Evolutionary conservation across 2,113 vertebrate species (phyloP).

Genomic region (Arvicanthis niloticus): DNA sequence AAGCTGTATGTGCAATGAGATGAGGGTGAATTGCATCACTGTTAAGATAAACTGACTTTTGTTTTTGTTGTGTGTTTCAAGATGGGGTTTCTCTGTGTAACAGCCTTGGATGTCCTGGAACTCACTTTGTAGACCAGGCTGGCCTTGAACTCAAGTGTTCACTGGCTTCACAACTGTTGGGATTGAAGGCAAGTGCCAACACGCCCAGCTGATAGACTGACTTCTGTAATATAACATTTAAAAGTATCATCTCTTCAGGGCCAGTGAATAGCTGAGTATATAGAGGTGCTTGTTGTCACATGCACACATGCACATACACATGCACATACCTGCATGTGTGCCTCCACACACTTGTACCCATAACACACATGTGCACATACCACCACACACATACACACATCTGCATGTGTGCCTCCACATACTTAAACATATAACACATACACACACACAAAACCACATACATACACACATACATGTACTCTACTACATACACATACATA

Average conservation of each 20-base stretch:
- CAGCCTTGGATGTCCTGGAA: not conserved
- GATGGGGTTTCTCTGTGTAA: not conserved
- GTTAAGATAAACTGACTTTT: not conserved
- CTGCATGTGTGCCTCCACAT: not conserved
- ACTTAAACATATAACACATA: not conserved
- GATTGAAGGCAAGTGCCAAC: not conserved
- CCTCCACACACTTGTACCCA: not conserved
- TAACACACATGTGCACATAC: not conserved
- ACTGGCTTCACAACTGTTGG: not conserved
- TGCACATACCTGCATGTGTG: not conserved
- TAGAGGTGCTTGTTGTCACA: not conserved
- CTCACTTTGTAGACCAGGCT: not conserved
- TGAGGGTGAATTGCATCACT: not conserved
- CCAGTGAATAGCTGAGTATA: not conserved
- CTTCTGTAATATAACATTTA: not conserved
- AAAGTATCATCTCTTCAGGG: not conserved
- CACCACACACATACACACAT: not conserved
- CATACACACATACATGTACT: not conserved
- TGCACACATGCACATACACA: not conserved
- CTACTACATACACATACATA: not conserved
- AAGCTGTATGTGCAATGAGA: not conserved
- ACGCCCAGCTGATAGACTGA: not conserved
- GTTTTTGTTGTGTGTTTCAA: not conserved
- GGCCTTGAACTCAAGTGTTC: not conserved
- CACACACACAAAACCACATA: not conserved